A percentile compares a stretch with the other conserved stretches of the same genome.
Conservation (phyloP, 2,888 invertebrate species). For the Cryptocheilus praepositus region DNA sequence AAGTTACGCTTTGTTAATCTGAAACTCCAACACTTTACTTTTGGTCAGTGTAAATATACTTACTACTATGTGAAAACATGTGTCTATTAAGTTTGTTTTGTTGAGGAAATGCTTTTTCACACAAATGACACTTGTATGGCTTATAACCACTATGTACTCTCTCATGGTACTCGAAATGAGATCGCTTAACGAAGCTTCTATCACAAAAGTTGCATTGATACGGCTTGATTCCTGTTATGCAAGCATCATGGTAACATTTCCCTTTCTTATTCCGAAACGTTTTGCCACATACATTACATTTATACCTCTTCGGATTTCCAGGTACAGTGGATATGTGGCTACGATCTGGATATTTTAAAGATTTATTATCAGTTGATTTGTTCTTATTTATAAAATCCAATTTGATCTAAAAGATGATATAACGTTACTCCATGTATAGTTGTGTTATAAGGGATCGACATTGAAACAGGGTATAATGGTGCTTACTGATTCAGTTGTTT, state of each 20-base stretch:
- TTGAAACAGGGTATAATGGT: not conserved
- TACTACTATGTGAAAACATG: conserved; percentile 72
- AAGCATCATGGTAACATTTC: conserved; percentile 67
- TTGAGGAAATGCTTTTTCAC: conserved; percentile 83
- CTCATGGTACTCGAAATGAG: conserved; percentile 85
- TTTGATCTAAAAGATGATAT: conserved; percentile 23
- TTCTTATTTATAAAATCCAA: conserved; percentile 15
- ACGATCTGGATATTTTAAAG: conserved; percentile 47
- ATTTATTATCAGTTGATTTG: conserved; percentile 35
- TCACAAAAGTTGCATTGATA: conserved; percentile 76
- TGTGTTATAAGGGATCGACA: not conserved
- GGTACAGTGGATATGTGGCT: conserved; percentile 66
- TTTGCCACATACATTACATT: conserved; percentile 83
- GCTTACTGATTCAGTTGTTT: conserved; percentile 13
- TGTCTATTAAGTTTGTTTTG: conserved; percentile 84
- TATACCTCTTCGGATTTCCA: conserved; percentile 78
- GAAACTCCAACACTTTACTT: not conserved
- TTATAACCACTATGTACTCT: conserved; percentile 81
- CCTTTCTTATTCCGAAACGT: conserved; percentile 79
- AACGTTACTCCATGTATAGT: not conserved
- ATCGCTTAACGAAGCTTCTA: conserved; percentile 79
- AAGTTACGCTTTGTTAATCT: conserved; percentile 40
- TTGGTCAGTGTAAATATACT: conserved; percentile 25
- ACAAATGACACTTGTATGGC: conserved; percentile 79
- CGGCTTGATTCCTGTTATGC: conserved; percentile 74